A percentile compares a stretch with the other conserved stretches of the same genome.
phyloP scores from a whole-genome alignment of 2,888 invertebrate genomes.

The Platerodrilus igneus region DNA sequence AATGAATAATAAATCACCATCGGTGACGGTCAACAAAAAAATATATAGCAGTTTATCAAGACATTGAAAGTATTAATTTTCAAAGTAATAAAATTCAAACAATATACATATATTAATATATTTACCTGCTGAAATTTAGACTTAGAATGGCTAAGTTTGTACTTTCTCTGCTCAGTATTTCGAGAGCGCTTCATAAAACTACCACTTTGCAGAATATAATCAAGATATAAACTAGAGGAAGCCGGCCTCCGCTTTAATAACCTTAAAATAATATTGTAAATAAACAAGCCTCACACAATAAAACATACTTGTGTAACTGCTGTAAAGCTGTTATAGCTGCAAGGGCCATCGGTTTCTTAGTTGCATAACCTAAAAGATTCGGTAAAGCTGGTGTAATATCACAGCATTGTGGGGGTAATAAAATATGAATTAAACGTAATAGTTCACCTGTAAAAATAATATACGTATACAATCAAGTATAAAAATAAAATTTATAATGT shows the following conservation, averaged over 20 bases:
- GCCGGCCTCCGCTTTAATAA: constrained; percentile 77
- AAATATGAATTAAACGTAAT: constrained; percentile 77
- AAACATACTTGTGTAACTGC: constrained; percentile 60
- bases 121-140: constrained; percentile 42
- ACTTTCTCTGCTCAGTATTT: constrained; percentile 35
- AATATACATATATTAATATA: background rate
- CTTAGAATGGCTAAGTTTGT: constrained; percentile 35
- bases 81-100: background rate
- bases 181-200: constrained; percentile 38
- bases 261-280: constrained; percentile 28
- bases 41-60: too few relatives aligned
- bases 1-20: too few relatives aligned
- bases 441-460: constrained; percentile 63
- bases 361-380: constrained; percentile 72
- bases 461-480: background rate
- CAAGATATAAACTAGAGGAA: constrained; percentile 77
- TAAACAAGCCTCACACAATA: constrained; percentile 2
- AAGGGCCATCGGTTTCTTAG: constrained; percentile 74
- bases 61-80: background rate
- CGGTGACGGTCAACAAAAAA: too few relatives aligned
- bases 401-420: constrained; percentile 83
- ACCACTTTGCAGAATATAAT: constrained; percentile 62
- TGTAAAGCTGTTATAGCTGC: constrained; percentile 77
- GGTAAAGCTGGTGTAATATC: constrained; percentile 81
- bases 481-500: background rate